phyloP scores from a whole-genome alignment of 2,888 invertebrate genomes.

The Mimumesa dahlbomi region DNA sequence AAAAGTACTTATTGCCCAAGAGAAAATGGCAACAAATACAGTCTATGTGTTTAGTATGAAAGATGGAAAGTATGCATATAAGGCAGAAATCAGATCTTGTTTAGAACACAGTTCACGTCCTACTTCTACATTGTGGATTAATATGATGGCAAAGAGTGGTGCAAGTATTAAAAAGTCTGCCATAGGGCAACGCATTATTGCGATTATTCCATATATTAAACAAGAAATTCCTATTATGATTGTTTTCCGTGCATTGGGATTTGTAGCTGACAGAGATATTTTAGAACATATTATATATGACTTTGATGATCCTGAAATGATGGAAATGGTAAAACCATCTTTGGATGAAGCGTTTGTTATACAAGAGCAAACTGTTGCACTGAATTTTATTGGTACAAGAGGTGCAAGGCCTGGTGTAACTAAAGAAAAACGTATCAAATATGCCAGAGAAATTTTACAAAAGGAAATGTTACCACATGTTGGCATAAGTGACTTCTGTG shows the following conservation, averaged over 20 bases:
- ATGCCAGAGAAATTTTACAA: constrained; percentile 99
- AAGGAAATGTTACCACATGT: constrained; percentile 99
- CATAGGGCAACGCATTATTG: constrained; percentile 98
- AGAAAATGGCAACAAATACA: constrained; percentile 99
- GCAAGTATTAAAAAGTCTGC: constrained; percentile 98
- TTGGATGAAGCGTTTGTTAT: constrained; percentile 99
- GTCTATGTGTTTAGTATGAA: constrained; percentile 99
- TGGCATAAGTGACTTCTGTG: constrained; percentile 99
- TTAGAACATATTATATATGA: constrained; percentile 99
- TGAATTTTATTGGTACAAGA: constrained; percentile 99
- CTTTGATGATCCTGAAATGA: constrained; percentile 99
- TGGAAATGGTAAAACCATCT: constrained; percentile 99
- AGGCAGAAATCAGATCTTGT: constrained; percentile 98
- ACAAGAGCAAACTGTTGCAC: constrained; percentile 98
- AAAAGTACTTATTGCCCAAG: constrained; percentile 98
- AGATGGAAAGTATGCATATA: constrained; percentile 99
- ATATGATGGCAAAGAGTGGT: constrained; percentile 99
- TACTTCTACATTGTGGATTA: constrained; percentile 99
- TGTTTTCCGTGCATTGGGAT: constrained; percentile 99
- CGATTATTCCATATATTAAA: constrained; percentile 98
- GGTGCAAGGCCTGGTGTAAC: constrained; percentile 99
- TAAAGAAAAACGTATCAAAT: constrained; percentile 99
- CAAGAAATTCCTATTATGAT: constrained; percentile 99
- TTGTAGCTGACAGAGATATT: constrained; percentile 99
- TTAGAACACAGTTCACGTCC: constrained; percentile 96